Conservation (phyloP, 2,888 invertebrate species). For the Helleia helle region DNA sequence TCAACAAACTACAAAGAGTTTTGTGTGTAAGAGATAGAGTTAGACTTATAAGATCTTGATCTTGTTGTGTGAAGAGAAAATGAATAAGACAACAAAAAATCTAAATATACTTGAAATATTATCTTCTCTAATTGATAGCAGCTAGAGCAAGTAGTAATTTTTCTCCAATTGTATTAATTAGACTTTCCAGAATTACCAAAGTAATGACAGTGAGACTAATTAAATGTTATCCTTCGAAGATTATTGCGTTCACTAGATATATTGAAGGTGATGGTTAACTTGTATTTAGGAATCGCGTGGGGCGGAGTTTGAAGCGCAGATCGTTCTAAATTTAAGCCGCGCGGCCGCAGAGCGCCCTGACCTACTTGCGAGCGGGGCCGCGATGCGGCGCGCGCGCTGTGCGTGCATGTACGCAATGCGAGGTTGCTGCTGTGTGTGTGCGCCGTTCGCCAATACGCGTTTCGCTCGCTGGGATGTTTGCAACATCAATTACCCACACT, state of each 20-base stretch:
- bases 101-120: too few relatives aligned
- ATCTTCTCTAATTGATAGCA: too few relatives aligned
- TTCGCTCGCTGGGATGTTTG: slow-evolving; percentile 65
- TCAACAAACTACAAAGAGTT: too few relatives aligned
- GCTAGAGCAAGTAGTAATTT: too few relatives aligned
- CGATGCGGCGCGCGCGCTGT: slow-evolving; percentile 69
- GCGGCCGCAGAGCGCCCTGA: slow-evolving; percentile 71
- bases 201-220: too few relatives aligned
- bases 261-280: slow-evolving; percentile 44
- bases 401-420: slow-evolving; percentile 42
- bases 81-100: too few relatives aligned
- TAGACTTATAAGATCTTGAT: too few relatives aligned
- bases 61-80: too few relatives aligned
- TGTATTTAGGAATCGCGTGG: slow-evolving; percentile 54
- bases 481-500: slow-evolving; percentile 45
- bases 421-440: slow-evolving; percentile 50
- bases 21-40: too few relatives aligned
- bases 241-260: slow-evolving; percentile 23
- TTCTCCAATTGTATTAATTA: too few relatives aligned
- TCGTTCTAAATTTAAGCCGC: slow-evolving; percentile 73
- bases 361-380: slow-evolving; percentile 71
- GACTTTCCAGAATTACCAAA: too few relatives aligned
- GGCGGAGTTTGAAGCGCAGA: slow-evolving; percentile 67
- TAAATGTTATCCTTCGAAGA: too few relatives aligned
- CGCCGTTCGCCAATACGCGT: slow-evolving; percentile 59